Evolutionary conservation across 2,888 invertebrate genomes (phyloP), one percentile per base, ranked within the genome.

Genomic region (Alcis repandata): DNA sequence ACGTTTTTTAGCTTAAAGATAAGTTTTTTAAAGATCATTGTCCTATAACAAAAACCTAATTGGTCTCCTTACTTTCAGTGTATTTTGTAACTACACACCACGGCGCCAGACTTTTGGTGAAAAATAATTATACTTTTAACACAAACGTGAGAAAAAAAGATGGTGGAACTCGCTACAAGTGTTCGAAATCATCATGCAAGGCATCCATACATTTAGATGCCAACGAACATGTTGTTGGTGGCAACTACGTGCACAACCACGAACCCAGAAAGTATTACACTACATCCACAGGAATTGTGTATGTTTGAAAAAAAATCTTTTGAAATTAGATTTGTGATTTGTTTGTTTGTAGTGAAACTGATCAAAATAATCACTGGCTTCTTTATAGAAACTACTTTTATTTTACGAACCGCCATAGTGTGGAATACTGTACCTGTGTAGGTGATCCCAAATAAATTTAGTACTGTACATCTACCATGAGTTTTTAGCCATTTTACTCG

Each of bases 171-270:
- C 22, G 46, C 17, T 46, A 27, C 27, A 46, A 46, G n/a, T 46
- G 46, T n/a, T 46, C 46, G 1, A 4, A 9, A 8, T 4, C 13
- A 27, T 1, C 6, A 22, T 46, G 46, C n/a, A 46, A 2, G n/a
- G 46, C 46, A 2, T 22, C n/a, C 46, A n/a, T 46, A 46, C 13
- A 46, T 46, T 46, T 46, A 22, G 46, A 46, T 27, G 46, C 46
- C 13, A 46, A 46, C 27, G n/a, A 46, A 8, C n/a, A 2, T 9
- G 27, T 46, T 13, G n/a, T 46, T 8, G 4, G 3, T n/a, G 46
- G 27, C 8, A 46, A 13, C 13, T 27, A 27, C 13, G 46, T n/a
- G n/a, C 46, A 46, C 22, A 27, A 46, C n/a, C 46, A 46, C 27
- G 6, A 22, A n/a, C 46, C 46, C 9, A 46, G 46, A n/a, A 13